A percentile compares a stretch with the other conserved stretches of the same genome.
Evolutionary conservation across 1,140 invertebrate species (phyloP).

Genomic region (Lanistes nyassanus): DNA sequence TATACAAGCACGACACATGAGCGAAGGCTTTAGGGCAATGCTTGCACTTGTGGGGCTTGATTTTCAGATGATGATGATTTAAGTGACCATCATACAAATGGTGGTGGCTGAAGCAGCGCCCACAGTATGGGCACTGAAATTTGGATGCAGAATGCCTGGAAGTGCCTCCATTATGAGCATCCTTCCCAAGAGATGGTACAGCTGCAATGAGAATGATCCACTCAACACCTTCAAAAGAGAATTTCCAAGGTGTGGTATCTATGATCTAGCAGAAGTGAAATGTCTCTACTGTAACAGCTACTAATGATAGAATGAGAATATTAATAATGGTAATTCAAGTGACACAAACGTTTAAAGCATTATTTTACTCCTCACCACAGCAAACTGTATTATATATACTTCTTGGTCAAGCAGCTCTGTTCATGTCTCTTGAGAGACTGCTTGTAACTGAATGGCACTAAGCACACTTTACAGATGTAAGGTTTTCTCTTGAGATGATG

Average conservation of each 20-base stretch:
- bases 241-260: too few relatives aligned
- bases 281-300: too few relatives aligned
- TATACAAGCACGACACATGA: conserved; percentile 26
- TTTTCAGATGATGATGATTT: conserved; percentile 30
- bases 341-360: too few relatives aligned
- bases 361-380: too few relatives aligned
- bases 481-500: conserved; percentile 23
- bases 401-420: conserved; percentile 18
- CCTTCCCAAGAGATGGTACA: too few relatives aligned
- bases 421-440: conserved; percentile 23
- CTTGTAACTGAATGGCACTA: conserved; percentile 17
- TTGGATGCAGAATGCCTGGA: neutral
- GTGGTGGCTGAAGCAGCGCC: conserved; percentile 18
- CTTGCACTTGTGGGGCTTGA: conserved; percentile 31
- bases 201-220: too few relatives aligned
- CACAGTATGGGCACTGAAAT: conserved; percentile 20
- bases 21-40: conserved; percentile 26
- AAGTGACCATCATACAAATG: conserved; percentile 30
- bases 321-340: too few relatives aligned
- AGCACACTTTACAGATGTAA: conserved; percentile 22
- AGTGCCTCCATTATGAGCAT: too few relatives aligned
- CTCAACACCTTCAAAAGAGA: too few relatives aligned
- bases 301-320: too few relatives aligned
- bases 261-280: too few relatives aligned
- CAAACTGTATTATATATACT: too few relatives aligned